phyloP scores from a whole-genome alignment of 2,113 vertebrate species.

The Daphoenositta chrysoptera region DNA sequence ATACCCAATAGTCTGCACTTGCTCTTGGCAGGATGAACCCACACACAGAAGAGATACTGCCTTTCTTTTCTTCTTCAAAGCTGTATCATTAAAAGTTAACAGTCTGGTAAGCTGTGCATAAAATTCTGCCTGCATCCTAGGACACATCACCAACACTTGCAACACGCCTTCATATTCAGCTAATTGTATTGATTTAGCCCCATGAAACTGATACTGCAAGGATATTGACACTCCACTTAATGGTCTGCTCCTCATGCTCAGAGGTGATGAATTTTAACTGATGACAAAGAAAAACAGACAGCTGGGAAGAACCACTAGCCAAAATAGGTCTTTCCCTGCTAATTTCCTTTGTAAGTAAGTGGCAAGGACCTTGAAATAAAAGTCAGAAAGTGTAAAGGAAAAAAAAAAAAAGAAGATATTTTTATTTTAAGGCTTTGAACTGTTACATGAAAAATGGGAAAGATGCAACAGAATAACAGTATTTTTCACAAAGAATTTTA shows the following conservation, averaged over 20 bases:
- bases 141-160: not conserved
- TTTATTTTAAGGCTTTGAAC: not conserved
- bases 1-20: not conserved
- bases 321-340: not conserved
- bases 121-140: not conserved
- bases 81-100: not conserved
- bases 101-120: not conserved
- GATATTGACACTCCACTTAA: constrained; percentile 43
- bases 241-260: not conserved
- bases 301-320: not conserved
- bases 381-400: not conserved
- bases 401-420: not conserved
- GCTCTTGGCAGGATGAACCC: not conserved
- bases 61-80: not conserved
- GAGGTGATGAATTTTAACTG: constrained; percentile 2
- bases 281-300: constrained; percentile 21
- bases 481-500: not conserved
- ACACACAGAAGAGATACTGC: not conserved
- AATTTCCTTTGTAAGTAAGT: not conserved
- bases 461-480: not conserved
- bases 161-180: not conserved
- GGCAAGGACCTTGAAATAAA: not conserved
- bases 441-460: not conserved
- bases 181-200: constrained; percentile 23
- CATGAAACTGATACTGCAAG: not conserved